Evolutionary conservation across 30 jellyfish, hydroid and myxozoan genomes (phyloP), one percentile per base, ranked within the genome.

Genomic region (Nemopilema nomurai): DNA sequence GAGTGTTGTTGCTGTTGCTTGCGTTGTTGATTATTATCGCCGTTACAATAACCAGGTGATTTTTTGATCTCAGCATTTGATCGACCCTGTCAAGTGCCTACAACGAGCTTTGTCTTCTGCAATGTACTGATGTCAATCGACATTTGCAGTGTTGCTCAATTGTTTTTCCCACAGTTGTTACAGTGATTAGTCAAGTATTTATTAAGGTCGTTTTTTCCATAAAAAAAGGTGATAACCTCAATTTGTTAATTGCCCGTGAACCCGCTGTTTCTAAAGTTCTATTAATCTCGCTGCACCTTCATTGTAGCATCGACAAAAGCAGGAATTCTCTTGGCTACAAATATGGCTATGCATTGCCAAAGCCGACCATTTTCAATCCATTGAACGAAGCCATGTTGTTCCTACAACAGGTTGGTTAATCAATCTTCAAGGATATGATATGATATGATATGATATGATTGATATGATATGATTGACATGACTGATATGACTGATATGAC

Each of bases 291-390:
- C 20, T 85, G 9, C 18, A 6, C 30, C 18, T 63, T 26, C 13
- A 22, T 82, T 82, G 31, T 64, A 93, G 98, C 83, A 85, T 93
- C 74, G 98, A 93, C 79, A 93, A 93, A 79, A 79, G 83, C 24
- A 20, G 63, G 90, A 89, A 93, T 80, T 93, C 98, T 4, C 90
- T 89, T 67, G 98, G 98, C 18, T 79, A 86, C 57, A 89, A 80
- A 67, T 71, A 85, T 52, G 98, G 98, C 8, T 93, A 87, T 65
- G 87, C 98, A 0, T 86, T 93, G 67, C 97, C 98, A 25, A 63
- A 79, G 68, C 98, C 97, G 7, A 88, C 69, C 25, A 51, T 93
- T 0, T 84, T 94, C 1, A 88, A 89, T 63, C 98, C 98, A 16
- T 41, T 93, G 75, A 87, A 93, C 30, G 80, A 25, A 28, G 64